A percentile compares a stretch with the other conserved stretches of the same genome.
Evolutionary conservation across 2,797 vertebrate genomes (phyloP).

Genomic region (Argya squamiceps): DNA sequence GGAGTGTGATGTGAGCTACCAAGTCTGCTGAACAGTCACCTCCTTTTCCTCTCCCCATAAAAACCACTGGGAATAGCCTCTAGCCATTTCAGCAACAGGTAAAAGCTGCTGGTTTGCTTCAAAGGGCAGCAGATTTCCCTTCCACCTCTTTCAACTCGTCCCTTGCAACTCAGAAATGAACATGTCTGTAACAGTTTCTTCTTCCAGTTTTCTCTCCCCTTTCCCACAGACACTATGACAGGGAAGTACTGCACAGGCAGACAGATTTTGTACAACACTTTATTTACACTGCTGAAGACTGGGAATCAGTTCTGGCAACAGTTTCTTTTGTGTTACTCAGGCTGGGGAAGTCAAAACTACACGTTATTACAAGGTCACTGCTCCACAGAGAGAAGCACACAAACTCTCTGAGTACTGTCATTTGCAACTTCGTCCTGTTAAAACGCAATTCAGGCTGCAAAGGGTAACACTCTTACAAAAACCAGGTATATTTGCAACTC

Average conservation of each 20-base stretch:
- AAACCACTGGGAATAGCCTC: not conserved
- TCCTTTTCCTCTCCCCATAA: not conserved
- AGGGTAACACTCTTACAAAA: not conserved
- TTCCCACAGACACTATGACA: not conserved
- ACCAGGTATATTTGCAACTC: not conserved
- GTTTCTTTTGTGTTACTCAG: not conserved
- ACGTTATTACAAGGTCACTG: not conserved
- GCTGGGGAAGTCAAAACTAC: not conserved
- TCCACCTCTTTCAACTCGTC: not conserved
- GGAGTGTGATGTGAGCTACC: not conserved
- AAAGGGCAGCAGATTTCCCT: not conserved
- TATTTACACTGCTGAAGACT: slow-evolving; percentile 16
- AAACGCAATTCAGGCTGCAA: not conserved
- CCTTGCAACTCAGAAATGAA: not conserved
- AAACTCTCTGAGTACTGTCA: not conserved
- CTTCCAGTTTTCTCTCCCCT: not conserved
- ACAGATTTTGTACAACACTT: not conserved
- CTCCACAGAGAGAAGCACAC: not conserved
- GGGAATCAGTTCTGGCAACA: not conserved
- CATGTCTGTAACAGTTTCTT: not conserved
- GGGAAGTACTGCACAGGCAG: not conserved
- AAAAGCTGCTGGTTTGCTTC: not conserved
- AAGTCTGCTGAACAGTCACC: not conserved
- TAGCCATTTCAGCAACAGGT: not conserved
- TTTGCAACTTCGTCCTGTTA: not conserved